These are phyloP conservation scores for Laticauda laticaudata DNA, from an alignment of 2,113 vertebrate species.

Conservation along the genomic window DNA sequence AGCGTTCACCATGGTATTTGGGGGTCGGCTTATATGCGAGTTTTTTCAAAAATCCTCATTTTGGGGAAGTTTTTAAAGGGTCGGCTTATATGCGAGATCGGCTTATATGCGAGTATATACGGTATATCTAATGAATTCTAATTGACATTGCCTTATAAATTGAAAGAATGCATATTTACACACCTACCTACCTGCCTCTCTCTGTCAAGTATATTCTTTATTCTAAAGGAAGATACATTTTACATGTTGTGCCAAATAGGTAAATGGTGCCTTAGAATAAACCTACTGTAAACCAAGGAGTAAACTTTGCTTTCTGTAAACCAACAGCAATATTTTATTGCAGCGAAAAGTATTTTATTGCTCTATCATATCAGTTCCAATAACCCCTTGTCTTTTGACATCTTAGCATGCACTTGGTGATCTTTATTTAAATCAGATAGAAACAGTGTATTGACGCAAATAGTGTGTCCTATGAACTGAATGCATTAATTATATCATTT, in stretches of 20 bases:
- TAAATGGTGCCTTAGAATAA: neutral
- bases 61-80: too few species aligned
- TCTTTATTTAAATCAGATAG: slow-evolving; percentile 32
- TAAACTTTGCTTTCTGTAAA: neutral
- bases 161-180: neutral
- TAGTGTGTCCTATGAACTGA: slow-evolving; percentile 41
- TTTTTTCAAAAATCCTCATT: too few species aligned
- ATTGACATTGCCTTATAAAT: neutral
- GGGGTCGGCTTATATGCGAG: too few species aligned
- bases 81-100: too few species aligned
- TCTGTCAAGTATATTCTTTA: neutral
- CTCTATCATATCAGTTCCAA: slow-evolving; percentile 19
- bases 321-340: neutral
- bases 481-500: neutral
- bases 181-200: neutral
- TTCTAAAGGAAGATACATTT: neutral
- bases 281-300: neutral
- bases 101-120: too few species aligned
- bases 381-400: slow-evolving; percentile 15
- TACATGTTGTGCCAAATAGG: neutral
- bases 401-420: slow-evolving; percentile 20
- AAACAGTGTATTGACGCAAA: slow-evolving; percentile 49
- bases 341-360: neutral
- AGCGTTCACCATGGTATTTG: too few species aligned
- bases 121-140: neutral